Percentiles rank a stretch among this genome's conserved stretches.
Evolutionary conservation across 2,888 invertebrate species (phyloP).

Genomic region (Ectobius pallidus): DNA sequence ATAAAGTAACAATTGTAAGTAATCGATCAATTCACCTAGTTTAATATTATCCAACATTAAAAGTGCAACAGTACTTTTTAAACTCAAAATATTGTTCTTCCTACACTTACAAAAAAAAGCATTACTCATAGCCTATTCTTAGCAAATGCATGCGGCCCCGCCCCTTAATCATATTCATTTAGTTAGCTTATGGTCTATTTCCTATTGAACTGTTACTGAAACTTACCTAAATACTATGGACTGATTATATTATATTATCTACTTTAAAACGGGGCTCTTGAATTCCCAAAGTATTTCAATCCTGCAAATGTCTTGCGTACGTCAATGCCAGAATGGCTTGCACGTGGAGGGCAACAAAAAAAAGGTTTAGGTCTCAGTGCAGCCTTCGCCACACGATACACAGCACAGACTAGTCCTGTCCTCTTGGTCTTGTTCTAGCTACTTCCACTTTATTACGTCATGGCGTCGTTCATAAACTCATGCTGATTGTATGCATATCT

Average conservation of each 20-base stretch:
- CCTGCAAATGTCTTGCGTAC: neutral
- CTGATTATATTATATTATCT: neutral
- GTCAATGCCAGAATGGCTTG: slow-evolving; percentile 24
- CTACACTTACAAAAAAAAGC: no score
- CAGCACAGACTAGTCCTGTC: no score
- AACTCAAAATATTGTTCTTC: no score
- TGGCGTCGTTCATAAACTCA: no score
- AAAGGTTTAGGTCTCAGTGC: slow-evolving; percentile 8
- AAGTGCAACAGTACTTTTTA: no score
- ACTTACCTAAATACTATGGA: neutral
- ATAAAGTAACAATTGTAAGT: no score
- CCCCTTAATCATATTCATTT: slow-evolving; percentile 14
- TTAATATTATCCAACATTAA: no score
- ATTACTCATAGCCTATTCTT: slow-evolving; percentile 19
- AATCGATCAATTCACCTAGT: no score
- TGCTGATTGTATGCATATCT: no score
- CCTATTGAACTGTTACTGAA: neutral
- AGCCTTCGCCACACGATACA: slow-evolving; percentile 3
- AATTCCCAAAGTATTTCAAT: neutral
- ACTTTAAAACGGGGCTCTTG: neutral
- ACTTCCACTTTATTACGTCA: no score
- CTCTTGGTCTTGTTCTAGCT: no score
- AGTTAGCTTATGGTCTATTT: neutral
- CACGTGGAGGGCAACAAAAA: slow-evolving; percentile 31
- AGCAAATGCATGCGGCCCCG: slow-evolving; percentile 20